Evolutionary conservation across 2,888 invertebrate genomes (phyloP).

Genomic region (Drosophila pegasa): DNA sequence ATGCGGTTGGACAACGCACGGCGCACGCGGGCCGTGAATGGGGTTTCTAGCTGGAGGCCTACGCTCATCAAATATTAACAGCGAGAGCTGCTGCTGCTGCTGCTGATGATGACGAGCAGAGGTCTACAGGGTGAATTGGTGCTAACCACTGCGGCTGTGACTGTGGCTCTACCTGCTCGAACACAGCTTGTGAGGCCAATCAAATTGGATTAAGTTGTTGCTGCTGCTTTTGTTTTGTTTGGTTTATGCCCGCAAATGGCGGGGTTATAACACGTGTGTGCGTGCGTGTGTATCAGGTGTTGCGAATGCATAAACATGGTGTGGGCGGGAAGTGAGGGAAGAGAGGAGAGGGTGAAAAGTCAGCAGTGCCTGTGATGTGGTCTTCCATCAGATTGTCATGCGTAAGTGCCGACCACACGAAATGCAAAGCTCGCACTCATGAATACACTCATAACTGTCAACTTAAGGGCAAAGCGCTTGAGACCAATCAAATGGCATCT

Average conservation of each 20-base stretch:
- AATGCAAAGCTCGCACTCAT: slow-evolving; percentile 38
- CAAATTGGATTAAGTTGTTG: slow-evolving; percentile 78
- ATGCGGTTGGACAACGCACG: slow-evolving; percentile 28
- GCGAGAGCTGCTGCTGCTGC: slow-evolving; percentile 10
- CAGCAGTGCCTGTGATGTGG: slow-evolving; percentile 6
- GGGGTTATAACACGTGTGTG: slow-evolving; percentile 8
- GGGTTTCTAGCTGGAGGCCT: neutral
- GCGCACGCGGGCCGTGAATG: neutral
- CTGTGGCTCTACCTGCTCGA: slow-evolving; percentile 4
- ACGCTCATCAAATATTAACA: slow-evolving; percentile 47
- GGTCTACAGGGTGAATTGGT: neutral
- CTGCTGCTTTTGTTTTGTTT: slow-evolving; percentile 51
- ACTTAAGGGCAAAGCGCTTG: neutral
- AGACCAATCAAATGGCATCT: slow-evolving; percentile 1
- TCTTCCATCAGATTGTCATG: slow-evolving; percentile 29
- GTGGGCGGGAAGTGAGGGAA: neutral
- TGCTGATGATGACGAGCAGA: neutral
- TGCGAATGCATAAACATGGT: slow-evolving; percentile 22
- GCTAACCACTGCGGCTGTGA: slow-evolving; percentile 1
- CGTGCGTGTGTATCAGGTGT: slow-evolving; percentile 21
- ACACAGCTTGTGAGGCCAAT: slow-evolving; percentile 54
- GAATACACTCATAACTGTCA: slow-evolving; percentile 38
- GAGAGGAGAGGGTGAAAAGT: neutral
- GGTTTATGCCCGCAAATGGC: slow-evolving; percentile 26
- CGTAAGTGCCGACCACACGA: slow-evolving; percentile 44